phyloP scores from a whole-genome alignment of 2,113 vertebrate species.

The Saguinus imperator region DNA sequence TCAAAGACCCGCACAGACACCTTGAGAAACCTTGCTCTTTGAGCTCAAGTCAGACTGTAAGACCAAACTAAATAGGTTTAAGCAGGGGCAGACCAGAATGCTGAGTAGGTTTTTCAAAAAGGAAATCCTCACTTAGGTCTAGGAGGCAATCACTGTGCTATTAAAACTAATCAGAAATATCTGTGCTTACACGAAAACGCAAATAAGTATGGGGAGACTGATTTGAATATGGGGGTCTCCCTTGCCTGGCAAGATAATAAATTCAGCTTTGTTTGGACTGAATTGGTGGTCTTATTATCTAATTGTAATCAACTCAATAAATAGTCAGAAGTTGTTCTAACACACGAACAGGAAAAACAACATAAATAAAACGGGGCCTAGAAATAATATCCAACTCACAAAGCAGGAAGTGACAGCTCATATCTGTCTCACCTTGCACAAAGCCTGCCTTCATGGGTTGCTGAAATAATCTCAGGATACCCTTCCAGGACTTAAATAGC shows the following conservation, averaged over 20 bases:
- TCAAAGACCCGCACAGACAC: fast-evolving
- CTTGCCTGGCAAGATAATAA: not conserved
- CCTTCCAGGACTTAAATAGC: not conserved
- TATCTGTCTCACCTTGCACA: not conserved
- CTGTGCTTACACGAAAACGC: not conserved
- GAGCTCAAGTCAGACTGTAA: not conserved
- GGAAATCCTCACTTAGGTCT: not conserved
- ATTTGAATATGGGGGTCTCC: not conserved
- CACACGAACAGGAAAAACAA: not conserved
- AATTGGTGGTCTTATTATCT: conserved; percentile 15
- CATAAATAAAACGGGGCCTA: conserved; percentile 37
- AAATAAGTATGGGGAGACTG: no score
- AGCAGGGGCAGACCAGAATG: not conserved
- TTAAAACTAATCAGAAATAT: not conserved
- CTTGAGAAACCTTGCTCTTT: not conserved
- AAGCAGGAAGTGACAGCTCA: conserved; percentile 48
- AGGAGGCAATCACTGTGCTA: not conserved
- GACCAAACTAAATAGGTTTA: not conserved
- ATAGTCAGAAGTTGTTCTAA: conserved; percentile 36
- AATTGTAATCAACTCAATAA: not conserved
- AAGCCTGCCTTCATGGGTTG: not conserved
- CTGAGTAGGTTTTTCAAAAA: not conserved
- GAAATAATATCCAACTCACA: not conserved
- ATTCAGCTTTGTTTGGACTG: conserved; percentile 6
- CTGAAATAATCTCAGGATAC: not conserved